A percentile compares a stretch with the other conserved stretches of the same genome.
phyloP scores from a whole-genome alignment of 2,113 vertebrate species.

The Tyto alba region DNA sequence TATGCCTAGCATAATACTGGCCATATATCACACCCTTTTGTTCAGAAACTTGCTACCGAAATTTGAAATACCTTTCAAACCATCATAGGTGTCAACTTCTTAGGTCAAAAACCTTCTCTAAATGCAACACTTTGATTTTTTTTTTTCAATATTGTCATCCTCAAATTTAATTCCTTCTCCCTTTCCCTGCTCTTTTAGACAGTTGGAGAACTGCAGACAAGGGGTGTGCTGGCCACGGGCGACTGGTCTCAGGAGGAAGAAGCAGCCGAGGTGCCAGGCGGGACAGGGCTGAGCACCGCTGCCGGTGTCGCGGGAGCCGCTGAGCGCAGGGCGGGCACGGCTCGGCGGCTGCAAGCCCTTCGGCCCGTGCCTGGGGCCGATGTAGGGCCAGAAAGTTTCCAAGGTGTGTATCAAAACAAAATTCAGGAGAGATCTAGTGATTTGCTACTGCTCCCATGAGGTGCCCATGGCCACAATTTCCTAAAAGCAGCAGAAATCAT shows the following conservation, averaged over 20 bases:
- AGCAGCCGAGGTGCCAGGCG: neutral
- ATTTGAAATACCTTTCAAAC: neutral
- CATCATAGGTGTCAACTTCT: neutral
- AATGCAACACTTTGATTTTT: neutral
- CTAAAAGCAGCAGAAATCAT: neutral
- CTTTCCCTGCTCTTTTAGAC: neutral
- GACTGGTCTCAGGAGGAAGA: neutral
- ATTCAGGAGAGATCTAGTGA: neutral
- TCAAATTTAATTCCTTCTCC: neutral
- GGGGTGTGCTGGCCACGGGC: neutral
- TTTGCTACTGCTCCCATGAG: neutral
- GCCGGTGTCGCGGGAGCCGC: neutral
- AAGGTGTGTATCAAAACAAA: neutral
- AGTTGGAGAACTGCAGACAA: neutral
- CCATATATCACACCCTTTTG: neutral
- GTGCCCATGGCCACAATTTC: neutral
- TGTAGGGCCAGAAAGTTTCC: neutral
- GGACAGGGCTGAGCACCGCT: neutral
- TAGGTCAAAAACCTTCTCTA: neutral
- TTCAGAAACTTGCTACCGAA: neutral
- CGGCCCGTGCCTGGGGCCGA: neutral
- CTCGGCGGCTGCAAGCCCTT: neutral
- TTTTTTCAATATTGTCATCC: neutral
- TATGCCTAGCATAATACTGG: neutral
- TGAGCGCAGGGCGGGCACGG: accelerated